These are phyloP conservation scores for Antheraea mylitta DNA, from an alignment of 1,140 invertebrate genomes.

Conservation along the genomic window DNA sequence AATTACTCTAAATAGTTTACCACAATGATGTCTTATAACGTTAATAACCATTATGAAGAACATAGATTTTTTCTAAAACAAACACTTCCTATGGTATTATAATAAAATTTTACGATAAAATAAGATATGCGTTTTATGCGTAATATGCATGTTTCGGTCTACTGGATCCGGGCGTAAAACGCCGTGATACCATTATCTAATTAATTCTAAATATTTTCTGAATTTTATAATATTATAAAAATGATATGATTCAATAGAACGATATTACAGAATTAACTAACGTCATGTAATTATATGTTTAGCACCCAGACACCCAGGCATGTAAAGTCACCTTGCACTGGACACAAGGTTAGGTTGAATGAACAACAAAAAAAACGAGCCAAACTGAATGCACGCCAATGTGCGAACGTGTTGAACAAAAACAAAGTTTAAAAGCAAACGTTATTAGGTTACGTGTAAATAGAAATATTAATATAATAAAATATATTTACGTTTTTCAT, in stretches of 20 bases:
- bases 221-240: slow-evolving; percentile 55
- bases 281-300: slow-evolving; percentile 73
- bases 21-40: slow-evolving; percentile 52
- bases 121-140: slow-evolving; percentile 44
- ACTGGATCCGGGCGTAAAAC: slow-evolving; percentile 16
- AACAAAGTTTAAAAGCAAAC: slow-evolving; percentile 14
- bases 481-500: not conserved
- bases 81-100: slow-evolving; percentile 38
- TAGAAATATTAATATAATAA: not conserved
- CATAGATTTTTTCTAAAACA: slow-evolving; percentile 53
- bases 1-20: slow-evolving; percentile 53
- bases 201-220: slow-evolving; percentile 40
- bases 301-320: slow-evolving; percentile 70
- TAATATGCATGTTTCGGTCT: slow-evolving; percentile 11
- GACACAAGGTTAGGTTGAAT: slow-evolving; percentile 71
- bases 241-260: slow-evolving; percentile 69
- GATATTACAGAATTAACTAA: slow-evolving; percentile 62
- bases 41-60: slow-evolving; percentile 56
- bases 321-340: slow-evolving; percentile 73
- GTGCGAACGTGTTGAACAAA: slow-evolving; percentile 34
- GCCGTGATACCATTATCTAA: slow-evolving; percentile 32
- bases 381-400: slow-evolving; percentile 35
- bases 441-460: slow-evolving; percentile 9
- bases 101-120: slow-evolving; percentile 43
- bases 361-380: slow-evolving; percentile 65